Evolutionary conservation across 1,140 invertebrate species (phyloP), one percentile per base, ranked within the genome.

Genomic region (Centruroides sculpturatus): DNA sequence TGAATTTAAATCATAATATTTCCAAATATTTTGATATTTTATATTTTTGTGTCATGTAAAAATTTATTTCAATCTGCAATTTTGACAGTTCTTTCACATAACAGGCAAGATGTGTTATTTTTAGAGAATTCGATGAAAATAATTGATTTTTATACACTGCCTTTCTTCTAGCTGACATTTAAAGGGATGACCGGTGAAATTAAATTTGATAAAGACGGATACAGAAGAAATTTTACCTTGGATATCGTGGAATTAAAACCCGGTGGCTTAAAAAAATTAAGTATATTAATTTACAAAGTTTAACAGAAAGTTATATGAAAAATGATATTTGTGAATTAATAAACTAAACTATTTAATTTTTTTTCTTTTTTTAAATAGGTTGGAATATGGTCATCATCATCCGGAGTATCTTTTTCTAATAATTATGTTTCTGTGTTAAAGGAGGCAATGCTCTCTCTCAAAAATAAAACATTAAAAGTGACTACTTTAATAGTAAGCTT

Each of bases 161-260:
- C 41, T 41, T 41, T 59, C 59, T 71, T 70, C n/a, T 70, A 92
- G 89, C 84, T 91, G 11, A 86, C 91, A 73, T 89, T 92, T 80
- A 82, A 84, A 64, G 92, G 92, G 3, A 75, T 95, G 65, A 93
- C 91, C 2, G 92, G 92, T 51, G 83, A 86, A 10, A 91, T 96
- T 64, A 89, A 91, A 72, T 95, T 96, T 72, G 89, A 94, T 76
- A 86, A 91, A 71, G 85, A 91, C 76, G 92, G 92, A 48, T 92
- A 89, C 72, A 79, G 92, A 61, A 86, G 86, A 4, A 87, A 92
- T 73, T 93, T 93, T 69, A 82, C 85, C 63, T 76, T 96, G 52
- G 89, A 92, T 70, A 87, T 95, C 62, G 84, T 93, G 51, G 89
- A 94, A 71, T 76, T 95, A 47, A 85, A 81, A 48, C 84, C 86